Evolutionary conservation across 2,888 invertebrate genomes (phyloP).

Genomic region (Drosophila kuntzei): DNA sequence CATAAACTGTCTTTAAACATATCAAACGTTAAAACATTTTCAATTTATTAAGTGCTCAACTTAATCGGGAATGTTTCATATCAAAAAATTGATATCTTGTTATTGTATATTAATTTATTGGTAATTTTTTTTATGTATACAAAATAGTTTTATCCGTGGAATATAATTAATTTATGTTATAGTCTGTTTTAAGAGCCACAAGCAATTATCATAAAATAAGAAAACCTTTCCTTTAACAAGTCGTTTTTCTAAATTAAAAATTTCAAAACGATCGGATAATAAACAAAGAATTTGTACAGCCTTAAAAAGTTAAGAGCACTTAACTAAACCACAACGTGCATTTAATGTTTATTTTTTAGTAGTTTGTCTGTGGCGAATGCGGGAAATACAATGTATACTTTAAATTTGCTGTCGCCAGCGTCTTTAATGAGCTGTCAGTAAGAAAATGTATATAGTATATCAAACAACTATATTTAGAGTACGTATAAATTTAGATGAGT

Average conservation of each 20-base stretch:
- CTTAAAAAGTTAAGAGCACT: not conserved
- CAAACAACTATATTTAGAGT: not conserved
- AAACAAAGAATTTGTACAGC: not conserved
- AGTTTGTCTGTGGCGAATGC: not conserved
- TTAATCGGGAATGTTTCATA: not conserved
- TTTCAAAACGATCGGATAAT: not conserved
- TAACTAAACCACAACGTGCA: not conserved
- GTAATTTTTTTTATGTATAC: no score
- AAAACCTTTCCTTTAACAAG: not conserved
- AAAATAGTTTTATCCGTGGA: no score
- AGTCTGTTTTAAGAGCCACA: no score
- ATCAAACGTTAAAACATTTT: not conserved
- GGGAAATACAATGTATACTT: conserved; percentile 8
- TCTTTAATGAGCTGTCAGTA: conserved; percentile 30
- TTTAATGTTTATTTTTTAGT: not conserved
- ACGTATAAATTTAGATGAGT: conserved; percentile 11
- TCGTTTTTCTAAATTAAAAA: not conserved
- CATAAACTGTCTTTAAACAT: not conserved
- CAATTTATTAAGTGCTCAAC: not conserved
- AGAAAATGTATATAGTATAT: not conserved
- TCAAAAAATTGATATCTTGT: no score
- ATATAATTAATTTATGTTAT: no score
- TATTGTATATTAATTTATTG: no score
- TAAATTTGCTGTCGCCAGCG: conserved; percentile 12
- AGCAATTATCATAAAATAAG: no score